These are phyloP conservation scores for Ethmia dodecea DNA, from an alignment of 2,888 invertebrate species.

Conservation along the genomic window DNA sequence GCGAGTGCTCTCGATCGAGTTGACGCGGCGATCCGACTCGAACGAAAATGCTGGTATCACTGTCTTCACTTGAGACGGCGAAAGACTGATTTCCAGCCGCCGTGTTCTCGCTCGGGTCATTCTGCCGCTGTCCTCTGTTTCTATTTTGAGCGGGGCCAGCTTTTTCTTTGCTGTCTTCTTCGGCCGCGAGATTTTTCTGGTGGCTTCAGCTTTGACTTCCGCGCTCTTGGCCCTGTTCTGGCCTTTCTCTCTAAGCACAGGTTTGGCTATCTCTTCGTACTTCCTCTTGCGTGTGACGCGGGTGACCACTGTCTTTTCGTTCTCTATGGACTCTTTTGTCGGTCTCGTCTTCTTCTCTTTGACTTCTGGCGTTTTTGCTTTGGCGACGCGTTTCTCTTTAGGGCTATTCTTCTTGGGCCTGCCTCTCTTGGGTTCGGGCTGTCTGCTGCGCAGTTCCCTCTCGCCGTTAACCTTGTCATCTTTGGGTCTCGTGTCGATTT, in stretches of 20 bases:
- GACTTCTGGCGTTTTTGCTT: slow-evolving; percentile 24
- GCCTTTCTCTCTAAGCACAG: slow-evolving; percentile 62
- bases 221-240: slow-evolving; percentile 48
- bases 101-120: slow-evolving; percentile 60
- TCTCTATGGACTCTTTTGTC: slow-evolving; percentile 67
- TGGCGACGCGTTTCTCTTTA: slow-evolving; percentile 23
- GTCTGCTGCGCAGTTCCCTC: slow-evolving; percentile 36
- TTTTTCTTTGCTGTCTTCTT: slow-evolving; percentile 30
- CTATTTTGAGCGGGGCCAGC: slow-evolving; percentile 27
- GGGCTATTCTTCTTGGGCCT: slow-evolving; percentile 17
- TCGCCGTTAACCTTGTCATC: slow-evolving; percentile 28
- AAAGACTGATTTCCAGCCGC: slow-evolving; percentile 54
- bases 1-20: slow-evolving; percentile 46
- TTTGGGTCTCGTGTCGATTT: slow-evolving; percentile 40
- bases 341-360: slow-evolving; percentile 35
- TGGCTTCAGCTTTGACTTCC: slow-evolving; percentile 29
- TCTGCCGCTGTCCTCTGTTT: slow-evolving; percentile 35
- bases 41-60: slow-evolving; percentile 49
- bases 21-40: slow-evolving; percentile 51
- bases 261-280: slow-evolving; percentile 49
- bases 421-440: slow-evolving; percentile 21
- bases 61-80: slow-evolving; percentile 49
- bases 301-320: slow-evolving; percentile 46
- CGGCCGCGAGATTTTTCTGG: slow-evolving; percentile 45
- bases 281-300: slow-evolving; percentile 52